phyloP scores from a whole-genome alignment of 2,888 invertebrate genomes.

The Bursaphelenchus okinawaensis region DNA sequence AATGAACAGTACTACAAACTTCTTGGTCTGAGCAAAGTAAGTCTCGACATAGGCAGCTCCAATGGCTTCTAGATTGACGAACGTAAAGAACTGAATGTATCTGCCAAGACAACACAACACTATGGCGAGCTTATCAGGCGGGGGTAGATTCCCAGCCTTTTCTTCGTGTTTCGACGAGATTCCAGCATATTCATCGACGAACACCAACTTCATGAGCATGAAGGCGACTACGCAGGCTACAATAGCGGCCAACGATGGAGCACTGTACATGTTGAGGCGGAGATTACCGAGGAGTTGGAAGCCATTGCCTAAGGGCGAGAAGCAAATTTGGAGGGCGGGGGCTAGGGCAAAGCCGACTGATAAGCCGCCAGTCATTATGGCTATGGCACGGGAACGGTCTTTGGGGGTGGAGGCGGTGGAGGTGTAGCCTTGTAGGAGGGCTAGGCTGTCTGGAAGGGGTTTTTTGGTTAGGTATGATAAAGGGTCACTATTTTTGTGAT shows the following conservation, averaged over 20 bases:
- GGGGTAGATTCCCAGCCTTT: constrained; percentile 27
- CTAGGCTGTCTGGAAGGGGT: constrained; percentile 34
- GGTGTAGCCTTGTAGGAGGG: constrained; percentile 34
- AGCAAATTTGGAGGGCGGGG: constrained; percentile 36
- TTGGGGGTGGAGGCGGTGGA: constrained; percentile 33
- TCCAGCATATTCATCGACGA: constrained; percentile 32
- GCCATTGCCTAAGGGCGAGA: constrained; percentile 33
- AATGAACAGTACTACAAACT: constrained; percentile 56
- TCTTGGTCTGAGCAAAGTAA: constrained; percentile 58
- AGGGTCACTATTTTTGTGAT: too few species aligned
- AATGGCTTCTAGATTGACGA: constrained; percentile 59
- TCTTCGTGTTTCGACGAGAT: constrained; percentile 4
- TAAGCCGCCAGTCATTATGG: constrained; percentile 37
- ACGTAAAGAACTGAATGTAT: constrained; percentile 58
- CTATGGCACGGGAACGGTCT: constrained; percentile 34
- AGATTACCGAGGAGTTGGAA: constrained; percentile 23
- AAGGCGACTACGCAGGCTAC: constrained; percentile 27
- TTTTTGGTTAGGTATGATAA: too few species aligned
- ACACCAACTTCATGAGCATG: constrained; percentile 26
- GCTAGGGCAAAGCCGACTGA: constrained; percentile 39
- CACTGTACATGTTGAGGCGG: constrained; percentile 34
- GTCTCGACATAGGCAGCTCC: constrained; percentile 58
- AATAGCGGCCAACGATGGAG: constrained; percentile 31
- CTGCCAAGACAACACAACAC: constrained; percentile 45
- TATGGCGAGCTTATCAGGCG: constrained; percentile 35